Evolutionary conservation across 2,113 vertebrate genomes (phyloP).

Genomic region (Oryzias celebensis): DNA sequence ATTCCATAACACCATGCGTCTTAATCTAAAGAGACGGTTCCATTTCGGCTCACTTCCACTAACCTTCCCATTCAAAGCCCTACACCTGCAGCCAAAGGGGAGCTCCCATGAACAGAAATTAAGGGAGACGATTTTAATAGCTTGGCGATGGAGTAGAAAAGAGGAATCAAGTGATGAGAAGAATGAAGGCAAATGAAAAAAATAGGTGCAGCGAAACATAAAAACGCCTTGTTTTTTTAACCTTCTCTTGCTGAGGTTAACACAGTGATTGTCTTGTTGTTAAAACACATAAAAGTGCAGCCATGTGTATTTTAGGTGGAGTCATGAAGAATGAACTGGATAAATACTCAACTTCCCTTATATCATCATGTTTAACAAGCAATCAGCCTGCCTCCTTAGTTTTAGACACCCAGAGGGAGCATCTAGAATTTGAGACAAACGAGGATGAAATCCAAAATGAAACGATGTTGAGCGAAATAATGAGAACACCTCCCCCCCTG

Average conservation of each 20-base stretch:
- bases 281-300: conserved; percentile 14
- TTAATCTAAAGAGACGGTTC: conserved; percentile 69
- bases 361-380: conserved; percentile 58
- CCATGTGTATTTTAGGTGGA: conserved; percentile 9
- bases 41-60: conserved; percentile 53
- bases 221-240: conserved; percentile 39
- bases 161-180: conserved; percentile 32
- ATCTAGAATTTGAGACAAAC: conserved; percentile 52
- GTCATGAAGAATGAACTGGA: conserved; percentile 39
- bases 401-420: conserved; percentile 29
- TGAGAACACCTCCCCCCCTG: conserved; percentile 20
- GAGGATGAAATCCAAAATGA: conserved; percentile 50
- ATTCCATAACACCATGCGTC: conserved; percentile 42
- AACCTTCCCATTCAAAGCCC: conserved; percentile 54
- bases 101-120: conserved; percentile 51
- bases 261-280: conserved; percentile 22
- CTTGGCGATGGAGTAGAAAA: conserved; percentile 36
- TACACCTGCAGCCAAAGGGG: conserved; percentile 33
- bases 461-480: conserved; percentile 40
- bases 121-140: conserved; percentile 54
- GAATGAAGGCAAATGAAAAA: conserved; percentile 24
- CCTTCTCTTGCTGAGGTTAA: conserved; percentile 22
- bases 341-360: conserved; percentile 38
- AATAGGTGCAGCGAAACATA: conserved; percentile 16
- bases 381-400: conserved; percentile 44